Conservation (phyloP, 2,888 invertebrate genomes). For the Aromia moschata region DNA sequence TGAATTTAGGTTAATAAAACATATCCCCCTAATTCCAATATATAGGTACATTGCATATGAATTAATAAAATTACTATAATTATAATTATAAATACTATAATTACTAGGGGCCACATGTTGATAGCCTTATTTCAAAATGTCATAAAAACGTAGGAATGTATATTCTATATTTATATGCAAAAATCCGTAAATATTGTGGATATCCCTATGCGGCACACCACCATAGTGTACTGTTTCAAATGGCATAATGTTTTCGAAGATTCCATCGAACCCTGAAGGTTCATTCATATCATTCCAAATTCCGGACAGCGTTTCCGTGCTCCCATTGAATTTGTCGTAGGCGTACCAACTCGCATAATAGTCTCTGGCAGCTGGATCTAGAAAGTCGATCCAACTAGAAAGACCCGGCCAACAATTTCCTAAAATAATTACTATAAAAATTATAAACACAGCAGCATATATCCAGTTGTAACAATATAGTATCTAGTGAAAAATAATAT, state of each 20-base stretch:
- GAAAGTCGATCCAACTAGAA: slow-evolving; percentile 92
- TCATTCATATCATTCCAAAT: slow-evolving; percentile 99
- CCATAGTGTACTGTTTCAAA: slow-evolving; percentile 87
- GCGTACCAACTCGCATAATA: slow-evolving; percentile 73
- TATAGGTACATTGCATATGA: too few species aligned
- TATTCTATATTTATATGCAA: slow-evolving; percentile 58
- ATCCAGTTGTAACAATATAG: too few species aligned
- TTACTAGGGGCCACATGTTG: too few species aligned
- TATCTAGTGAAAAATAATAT: too few species aligned
- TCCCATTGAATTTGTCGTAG: slow-evolving; percentile 71
- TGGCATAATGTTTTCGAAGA: slow-evolving; percentile 88
- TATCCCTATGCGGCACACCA: slow-evolving; percentile 84
- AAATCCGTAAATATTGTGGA: slow-evolving; percentile 94
- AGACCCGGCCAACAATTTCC: slow-evolving; percentile 95
- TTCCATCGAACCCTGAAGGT: slow-evolving; percentile 89
- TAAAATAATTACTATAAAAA: too few species aligned
- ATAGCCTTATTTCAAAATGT: too few species aligned
- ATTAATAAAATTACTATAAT: too few species aligned
- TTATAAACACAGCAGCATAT: too few species aligned
- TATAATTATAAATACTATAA: too few species aligned
- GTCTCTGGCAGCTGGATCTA: slow-evolving; percentile 82
- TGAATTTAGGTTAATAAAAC: too few species aligned
- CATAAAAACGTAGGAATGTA: too few species aligned
- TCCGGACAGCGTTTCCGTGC: slow-evolving; percentile 78
- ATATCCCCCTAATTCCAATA: too few species aligned